Conservation (phyloP, 2,797 vertebrate species). For the Schizopygopsis pylzovi region DNA sequence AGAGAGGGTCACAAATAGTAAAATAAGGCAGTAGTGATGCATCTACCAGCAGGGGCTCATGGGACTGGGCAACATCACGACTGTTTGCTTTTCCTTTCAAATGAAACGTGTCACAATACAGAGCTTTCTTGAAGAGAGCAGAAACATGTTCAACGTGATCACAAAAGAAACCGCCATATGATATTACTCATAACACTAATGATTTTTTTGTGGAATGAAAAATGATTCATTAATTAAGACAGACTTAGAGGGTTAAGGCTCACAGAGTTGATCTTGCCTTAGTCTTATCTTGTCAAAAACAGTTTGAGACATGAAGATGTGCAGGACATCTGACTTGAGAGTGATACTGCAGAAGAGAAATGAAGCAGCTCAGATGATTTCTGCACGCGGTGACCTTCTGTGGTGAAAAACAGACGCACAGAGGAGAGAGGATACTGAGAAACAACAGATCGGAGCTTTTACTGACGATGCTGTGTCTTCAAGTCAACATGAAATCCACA, state of each 20-base stretch:
- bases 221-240: neutral
- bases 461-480: neutral
- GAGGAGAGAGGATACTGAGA: neutral
- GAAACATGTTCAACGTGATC: neutral
- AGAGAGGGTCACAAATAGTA: too few relatives aligned
- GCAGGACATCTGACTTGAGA: conserved; percentile 32
- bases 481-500: neutral
- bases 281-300: conserved; percentile 6
- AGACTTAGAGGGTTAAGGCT: neutral
- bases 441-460: too few relatives aligned
- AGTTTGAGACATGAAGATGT: too few relatives aligned
- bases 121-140: too few relatives aligned
- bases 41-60: neutral
- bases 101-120: too few relatives aligned
- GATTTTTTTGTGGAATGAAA: too few relatives aligned
- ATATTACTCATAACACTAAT: neutral
- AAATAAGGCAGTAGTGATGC: too few relatives aligned
- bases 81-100: neutral
- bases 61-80: neutral
- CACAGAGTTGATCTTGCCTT: neutral
- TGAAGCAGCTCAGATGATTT: conserved; percentile 55
- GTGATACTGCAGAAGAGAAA: conserved; percentile 42
- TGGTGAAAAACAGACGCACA: conserved; percentile 35
- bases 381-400: conserved; percentile 40
- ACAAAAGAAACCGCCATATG: neutral